phyloP scores from a whole-genome alignment of 1,140 invertebrate genomes.

The Goniozus legneri region DNA sequence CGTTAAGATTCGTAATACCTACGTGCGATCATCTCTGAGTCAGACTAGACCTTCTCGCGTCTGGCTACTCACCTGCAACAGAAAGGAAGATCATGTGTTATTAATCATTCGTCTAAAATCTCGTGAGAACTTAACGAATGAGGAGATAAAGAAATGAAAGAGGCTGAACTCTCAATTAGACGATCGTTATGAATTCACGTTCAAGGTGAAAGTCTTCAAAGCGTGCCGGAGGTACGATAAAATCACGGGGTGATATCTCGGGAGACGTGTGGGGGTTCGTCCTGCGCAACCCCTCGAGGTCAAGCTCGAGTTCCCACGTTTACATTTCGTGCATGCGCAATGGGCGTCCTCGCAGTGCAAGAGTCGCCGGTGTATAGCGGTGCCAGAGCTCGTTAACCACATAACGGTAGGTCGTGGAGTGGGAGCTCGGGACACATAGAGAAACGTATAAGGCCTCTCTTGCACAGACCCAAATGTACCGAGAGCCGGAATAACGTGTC shows the following conservation, averaged over 20 bases:
- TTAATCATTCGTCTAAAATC: too few species aligned
- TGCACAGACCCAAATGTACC: not conserved
- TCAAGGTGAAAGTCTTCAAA: too few species aligned
- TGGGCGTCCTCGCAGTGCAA: slow-evolving; percentile 35
- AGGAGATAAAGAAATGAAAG: too few species aligned
- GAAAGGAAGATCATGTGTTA: too few species aligned
- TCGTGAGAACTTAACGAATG: too few species aligned
- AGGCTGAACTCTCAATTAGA: too few species aligned
- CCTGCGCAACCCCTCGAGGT: slow-evolving; percentile 14
- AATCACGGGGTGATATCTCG: not conserved
- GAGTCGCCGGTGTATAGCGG: slow-evolving; percentile 34
- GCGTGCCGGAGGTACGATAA: too few species aligned
- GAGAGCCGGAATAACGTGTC: slow-evolving; percentile 34
- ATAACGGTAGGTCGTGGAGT: slow-evolving; percentile 46
- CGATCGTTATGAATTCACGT: too few species aligned
- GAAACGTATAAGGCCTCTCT: not conserved
- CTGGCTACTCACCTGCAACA: too few species aligned
- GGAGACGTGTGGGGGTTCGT: slow-evolving; percentile 12
- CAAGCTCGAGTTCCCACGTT: slow-evolving; percentile 54
- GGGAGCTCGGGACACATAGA: not conserved
- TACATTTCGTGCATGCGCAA: slow-evolving; percentile 57
- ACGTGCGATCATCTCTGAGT: too few species aligned
- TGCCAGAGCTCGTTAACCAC: slow-evolving; percentile 54
- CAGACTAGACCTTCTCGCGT: too few species aligned
- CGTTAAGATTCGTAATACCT: too few species aligned